Evolutionary conservation across 2,797 vertebrate species (phyloP).

Genomic region (Falco concolor): DNA sequence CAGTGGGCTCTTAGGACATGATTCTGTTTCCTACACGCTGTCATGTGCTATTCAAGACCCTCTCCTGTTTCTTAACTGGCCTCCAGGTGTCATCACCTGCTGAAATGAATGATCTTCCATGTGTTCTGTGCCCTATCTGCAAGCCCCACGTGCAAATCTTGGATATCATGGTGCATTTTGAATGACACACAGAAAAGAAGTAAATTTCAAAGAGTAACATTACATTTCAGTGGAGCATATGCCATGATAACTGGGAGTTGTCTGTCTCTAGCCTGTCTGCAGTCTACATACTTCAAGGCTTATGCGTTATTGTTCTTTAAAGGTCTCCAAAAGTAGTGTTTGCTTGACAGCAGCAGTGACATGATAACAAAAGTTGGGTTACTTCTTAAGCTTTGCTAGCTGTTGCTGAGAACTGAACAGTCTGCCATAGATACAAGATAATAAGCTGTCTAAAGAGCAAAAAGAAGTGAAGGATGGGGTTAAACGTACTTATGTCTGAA

Average conservation of each 20-base stretch:
- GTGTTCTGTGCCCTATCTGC: background rate
- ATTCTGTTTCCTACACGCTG: background rate
- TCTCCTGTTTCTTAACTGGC: background rate
- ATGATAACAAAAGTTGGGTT: background rate
- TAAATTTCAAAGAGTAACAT: background rate
- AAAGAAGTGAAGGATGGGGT: background rate
- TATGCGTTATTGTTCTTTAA: background rate
- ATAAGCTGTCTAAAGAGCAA: background rate
- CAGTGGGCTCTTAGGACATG: background rate
- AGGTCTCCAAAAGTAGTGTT: background rate
- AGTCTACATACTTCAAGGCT: background rate
- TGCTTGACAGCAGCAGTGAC: background rate
- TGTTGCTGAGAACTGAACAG: background rate
- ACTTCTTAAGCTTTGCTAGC: background rate
- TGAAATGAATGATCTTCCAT: background rate
- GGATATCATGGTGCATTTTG: background rate
- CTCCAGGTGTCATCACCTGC: background rate
- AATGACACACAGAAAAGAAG: background rate
- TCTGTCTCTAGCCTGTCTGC: background rate
- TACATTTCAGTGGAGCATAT: background rate
- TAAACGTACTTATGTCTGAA: background rate
- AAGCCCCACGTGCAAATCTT: rapidly evolving
- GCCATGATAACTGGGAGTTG: background rate
- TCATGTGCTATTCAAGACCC: background rate
- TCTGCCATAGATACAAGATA: background rate